phyloP scores from a whole-genome alignment of 2,797 vertebrate genomes.

The Squalus acanthias region DNA sequence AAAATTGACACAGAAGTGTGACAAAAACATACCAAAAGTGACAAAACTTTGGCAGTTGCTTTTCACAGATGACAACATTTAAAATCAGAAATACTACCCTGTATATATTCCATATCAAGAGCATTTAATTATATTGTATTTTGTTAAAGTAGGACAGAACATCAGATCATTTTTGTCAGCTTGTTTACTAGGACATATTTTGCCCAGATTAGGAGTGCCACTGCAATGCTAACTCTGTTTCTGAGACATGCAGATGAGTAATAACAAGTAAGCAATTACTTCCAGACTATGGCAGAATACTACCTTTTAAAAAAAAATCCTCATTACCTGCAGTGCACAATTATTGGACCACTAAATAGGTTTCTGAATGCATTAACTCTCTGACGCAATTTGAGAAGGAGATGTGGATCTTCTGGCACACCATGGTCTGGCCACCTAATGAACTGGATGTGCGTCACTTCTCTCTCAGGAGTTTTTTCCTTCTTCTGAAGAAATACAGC shows the following conservation, averaged over 20 bases:
- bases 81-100: not conserved
- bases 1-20: not conserved
- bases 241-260: not conserved
- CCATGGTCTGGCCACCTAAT: constrained; percentile 96
- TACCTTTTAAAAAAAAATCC: not conserved
- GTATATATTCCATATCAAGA: not conserved
- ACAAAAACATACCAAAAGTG: not conserved
- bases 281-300: not conserved
- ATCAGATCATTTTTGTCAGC: not conserved
- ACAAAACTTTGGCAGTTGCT: not conserved
- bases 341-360: constrained; percentile 87
- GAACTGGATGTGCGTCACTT: constrained; percentile 93
- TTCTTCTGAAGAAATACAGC: constrained; percentile 58
- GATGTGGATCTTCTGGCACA: constrained; percentile 80
- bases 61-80: not conserved
- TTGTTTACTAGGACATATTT: not conserved
- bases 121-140: not conserved
- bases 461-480: constrained; percentile 73
- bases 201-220: not conserved
- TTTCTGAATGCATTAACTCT: constrained; percentile 91
- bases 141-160: not conserved
- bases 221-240: not conserved
- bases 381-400: constrained; percentile 83
- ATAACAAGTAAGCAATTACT: not conserved
- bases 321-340: constrained; percentile 87